Evolutionary conservation across 2,888 invertebrate genomes (phyloP).

Genomic region (Orchesella flavescens): DNA sequence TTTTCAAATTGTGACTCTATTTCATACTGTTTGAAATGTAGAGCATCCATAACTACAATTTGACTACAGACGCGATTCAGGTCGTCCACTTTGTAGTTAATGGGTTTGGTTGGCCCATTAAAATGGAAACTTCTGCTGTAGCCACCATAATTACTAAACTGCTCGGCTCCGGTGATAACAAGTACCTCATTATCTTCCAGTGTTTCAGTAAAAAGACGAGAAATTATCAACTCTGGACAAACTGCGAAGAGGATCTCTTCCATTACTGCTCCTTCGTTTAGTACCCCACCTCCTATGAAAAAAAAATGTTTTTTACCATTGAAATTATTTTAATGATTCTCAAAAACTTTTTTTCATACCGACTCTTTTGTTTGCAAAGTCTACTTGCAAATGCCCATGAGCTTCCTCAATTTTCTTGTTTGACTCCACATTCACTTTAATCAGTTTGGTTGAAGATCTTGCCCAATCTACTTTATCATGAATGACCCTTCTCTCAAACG

Average conservation of each 20-base stretch:
- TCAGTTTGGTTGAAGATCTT: slow-evolving; percentile 77
- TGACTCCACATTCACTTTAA: slow-evolving; percentile 82
- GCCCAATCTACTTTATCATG: slow-evolving; percentile 78
- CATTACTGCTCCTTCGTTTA: slow-evolving; percentile 92
- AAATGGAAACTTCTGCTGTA: slow-evolving; percentile 76
- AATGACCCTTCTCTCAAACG: slow-evolving; percentile 18
- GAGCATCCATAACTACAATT: slow-evolving; percentile 77
- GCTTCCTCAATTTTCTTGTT: slow-evolving; percentile 89
- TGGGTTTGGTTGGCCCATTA: slow-evolving; percentile 77
- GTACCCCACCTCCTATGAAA: slow-evolving; percentile 82
- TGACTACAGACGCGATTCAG: slow-evolving; percentile 70
- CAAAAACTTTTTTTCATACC: neutral
- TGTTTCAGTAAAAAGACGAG: slow-evolving; percentile 88
- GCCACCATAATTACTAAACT: slow-evolving; percentile 75
- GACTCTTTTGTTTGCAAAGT: slow-evolving; percentile 87
- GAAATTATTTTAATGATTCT: too few species aligned
- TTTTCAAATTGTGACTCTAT: slow-evolving; percentile 68
- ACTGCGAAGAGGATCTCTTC: slow-evolving; percentile 97
- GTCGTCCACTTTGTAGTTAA: neutral
- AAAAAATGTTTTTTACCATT: neutral
- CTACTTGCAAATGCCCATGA: slow-evolving; percentile 90
- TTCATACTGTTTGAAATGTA: slow-evolving; percentile 72
- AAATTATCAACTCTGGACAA: slow-evolving; percentile 91
- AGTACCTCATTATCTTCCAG: slow-evolving; percentile 87
- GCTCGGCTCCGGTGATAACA: slow-evolving; percentile 79